phyloP scores from a whole-genome alignment of 1,140 invertebrate genomes.

The Pantala flavescens region DNA sequence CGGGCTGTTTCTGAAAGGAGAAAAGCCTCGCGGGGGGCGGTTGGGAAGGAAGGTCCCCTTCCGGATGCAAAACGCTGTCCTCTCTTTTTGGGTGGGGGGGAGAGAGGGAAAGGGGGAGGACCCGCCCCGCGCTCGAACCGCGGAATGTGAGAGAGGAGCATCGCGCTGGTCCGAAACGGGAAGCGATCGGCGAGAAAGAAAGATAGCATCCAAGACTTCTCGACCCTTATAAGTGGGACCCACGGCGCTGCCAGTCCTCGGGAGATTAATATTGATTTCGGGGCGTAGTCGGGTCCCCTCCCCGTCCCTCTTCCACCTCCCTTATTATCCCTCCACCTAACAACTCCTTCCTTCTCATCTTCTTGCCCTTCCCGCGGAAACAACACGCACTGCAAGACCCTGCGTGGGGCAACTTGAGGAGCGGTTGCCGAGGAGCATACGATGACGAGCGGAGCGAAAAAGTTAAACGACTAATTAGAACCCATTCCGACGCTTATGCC shows the following conservation, averaged over 20 bases:
- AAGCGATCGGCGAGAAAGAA: background rate
- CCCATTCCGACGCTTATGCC: too few relatives aligned
- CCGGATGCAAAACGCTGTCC: too few relatives aligned
- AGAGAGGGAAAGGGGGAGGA: background rate
- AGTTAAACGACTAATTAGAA: too few relatives aligned
- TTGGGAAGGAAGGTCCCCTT: too few relatives aligned
- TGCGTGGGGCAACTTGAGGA: too few relatives aligned
- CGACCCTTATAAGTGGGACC: constrained; percentile 1
- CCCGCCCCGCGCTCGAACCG: background rate
- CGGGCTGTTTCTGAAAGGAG: too few relatives aligned
- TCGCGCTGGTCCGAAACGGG: background rate
- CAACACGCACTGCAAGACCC: too few relatives aligned
- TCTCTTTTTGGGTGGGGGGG: background rate
- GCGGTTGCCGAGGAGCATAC: too few relatives aligned
- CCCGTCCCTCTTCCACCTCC: background rate
- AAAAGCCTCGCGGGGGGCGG: too few relatives aligned
- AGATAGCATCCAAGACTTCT: background rate
- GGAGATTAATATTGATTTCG: constrained; percentile 10
- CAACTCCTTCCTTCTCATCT: background rate
- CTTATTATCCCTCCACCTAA: background rate
- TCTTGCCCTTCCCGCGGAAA: background rate
- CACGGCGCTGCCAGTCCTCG: background rate
- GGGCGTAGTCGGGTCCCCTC: background rate
- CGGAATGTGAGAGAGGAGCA: background rate
- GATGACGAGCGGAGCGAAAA: too few relatives aligned